Percentiles rank a stretch among this genome's conserved stretches.
phyloP scores from a whole-genome alignment of 2,797 vertebrate species.

The Arremon aurantiirostris region DNA sequence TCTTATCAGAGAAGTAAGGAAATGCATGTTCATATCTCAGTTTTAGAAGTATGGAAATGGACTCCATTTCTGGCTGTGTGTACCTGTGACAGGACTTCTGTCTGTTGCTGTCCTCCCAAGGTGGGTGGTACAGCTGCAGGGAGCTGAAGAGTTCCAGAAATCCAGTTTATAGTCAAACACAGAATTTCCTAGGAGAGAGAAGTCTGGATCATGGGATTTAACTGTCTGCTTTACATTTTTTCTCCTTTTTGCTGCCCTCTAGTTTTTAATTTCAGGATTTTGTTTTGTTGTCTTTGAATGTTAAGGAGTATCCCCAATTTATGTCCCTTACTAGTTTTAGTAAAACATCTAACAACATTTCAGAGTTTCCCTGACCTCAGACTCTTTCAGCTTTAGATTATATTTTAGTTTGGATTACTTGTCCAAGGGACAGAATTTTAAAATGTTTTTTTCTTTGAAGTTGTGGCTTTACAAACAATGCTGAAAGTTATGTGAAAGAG shows the following conservation, averaged over 20 bases:
- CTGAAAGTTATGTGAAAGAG: not conserved
- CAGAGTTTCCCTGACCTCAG: not conserved
- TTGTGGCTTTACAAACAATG: not conserved
- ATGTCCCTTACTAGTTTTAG: not conserved
- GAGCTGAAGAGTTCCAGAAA: not conserved
- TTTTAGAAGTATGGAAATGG: not conserved
- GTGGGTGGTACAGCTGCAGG: not conserved
- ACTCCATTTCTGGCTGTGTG: not conserved
- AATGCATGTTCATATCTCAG: not conserved
- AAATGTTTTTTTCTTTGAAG: not conserved
- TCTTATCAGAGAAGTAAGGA: not conserved
- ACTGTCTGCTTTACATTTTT: not conserved
- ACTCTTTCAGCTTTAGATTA: not conserved
- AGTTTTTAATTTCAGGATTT: not conserved
- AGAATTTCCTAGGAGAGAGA: not conserved
- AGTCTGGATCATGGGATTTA: not conserved
- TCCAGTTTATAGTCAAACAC: not conserved
- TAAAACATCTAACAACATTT: not conserved
- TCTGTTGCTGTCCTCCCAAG: not conserved
- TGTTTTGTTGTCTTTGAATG: not conserved
- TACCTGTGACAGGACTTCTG: not conserved
- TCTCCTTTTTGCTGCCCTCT: not conserved
- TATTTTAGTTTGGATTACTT: not conserved
- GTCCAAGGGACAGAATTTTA: not conserved
- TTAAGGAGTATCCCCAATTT: not conserved